Evolutionary conservation across 2,888 invertebrate species (phyloP), one percentile per base, ranked within the genome.

Genomic region (Hemistola chrysoprasaria): DNA sequence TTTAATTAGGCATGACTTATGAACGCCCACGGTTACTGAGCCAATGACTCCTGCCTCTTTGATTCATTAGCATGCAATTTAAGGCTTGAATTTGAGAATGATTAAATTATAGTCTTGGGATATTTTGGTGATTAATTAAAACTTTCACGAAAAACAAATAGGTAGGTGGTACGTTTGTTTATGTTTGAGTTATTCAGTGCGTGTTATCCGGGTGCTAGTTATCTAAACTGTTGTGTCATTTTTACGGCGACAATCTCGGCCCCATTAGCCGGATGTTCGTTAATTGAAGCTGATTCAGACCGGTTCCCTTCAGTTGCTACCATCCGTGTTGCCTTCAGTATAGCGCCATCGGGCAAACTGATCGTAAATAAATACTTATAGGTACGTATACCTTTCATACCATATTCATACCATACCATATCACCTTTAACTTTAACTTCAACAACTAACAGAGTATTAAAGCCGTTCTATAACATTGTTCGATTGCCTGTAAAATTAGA

Each of bases 1-100:
- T 79, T 82, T 78, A 81, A 84, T 84, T 80, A 81, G 69, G 69
- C 70, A 70, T 79, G 78, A 83, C 76, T 80, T 81, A 80, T 74
- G 76, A 74, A 75, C 76, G 75, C 81, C 78, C 73, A 78, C 79
- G 65, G 63, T 57, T 61, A 53, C 58, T 66, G 59, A 78, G 76
- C 67, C 78, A 77, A 76, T 75, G 80, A 78, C 79, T 82, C 66
- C 71, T 76, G 70, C 59, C 68, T 73, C 71, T 71, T 80, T 79
- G 75, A 78, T 79, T 78, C 65, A 78, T 78, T 78, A 73, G 62
- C 69, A 69, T 69, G 59, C 64, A 65, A 66, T 74, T 66, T 59
- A 64, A 24, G 11, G 34, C 53, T 62, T 51, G 39, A 48, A 36
- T 44, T 51, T 59, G 48, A 49, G 53, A 53, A 47, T 45, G 43